These are phyloP conservation scores for Isoperla grammatica DNA, from an alignment of 2,888 invertebrate species.

Conservation along the genomic window DNA sequence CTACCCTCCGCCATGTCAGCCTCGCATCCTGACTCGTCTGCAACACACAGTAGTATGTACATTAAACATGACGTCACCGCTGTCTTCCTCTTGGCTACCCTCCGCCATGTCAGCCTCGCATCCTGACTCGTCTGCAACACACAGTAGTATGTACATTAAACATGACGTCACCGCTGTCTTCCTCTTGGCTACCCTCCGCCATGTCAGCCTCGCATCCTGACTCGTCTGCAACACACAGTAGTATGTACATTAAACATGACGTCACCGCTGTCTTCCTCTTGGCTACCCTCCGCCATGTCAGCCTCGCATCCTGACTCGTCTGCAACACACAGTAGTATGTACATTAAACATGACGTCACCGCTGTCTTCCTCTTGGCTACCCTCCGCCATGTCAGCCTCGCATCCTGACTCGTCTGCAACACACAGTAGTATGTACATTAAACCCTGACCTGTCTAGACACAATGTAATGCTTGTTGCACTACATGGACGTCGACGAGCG, in stretches of 20 bases:
- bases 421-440: too few relatives aligned
- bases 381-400: neutral
- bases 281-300: neutral
- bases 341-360: neutral
- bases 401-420: neutral
- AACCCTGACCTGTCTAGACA: too few relatives aligned
- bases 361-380: neutral
- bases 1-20: conserved; percentile 78
- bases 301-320: neutral
- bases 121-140: conserved; percentile 68
- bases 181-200: conserved; percentile 69
- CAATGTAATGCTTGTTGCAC: too few relatives aligned
- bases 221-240: conserved; percentile 65
- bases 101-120: conserved; percentile 81
- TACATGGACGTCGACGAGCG: too few relatives aligned
- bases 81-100: conserved; percentile 60
- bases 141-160: too few relatives aligned
- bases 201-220: conserved; percentile 80
- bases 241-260: conserved; percentile 16
- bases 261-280: neutral
- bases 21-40: conserved; percentile 77
- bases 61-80: conserved; percentile 51
- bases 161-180: conserved; percentile 53
- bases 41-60: too few relatives aligned
- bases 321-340: neutral